phyloP scores from a whole-genome alignment of 2,113 vertebrate species.

The Cariama cristata region DNA sequence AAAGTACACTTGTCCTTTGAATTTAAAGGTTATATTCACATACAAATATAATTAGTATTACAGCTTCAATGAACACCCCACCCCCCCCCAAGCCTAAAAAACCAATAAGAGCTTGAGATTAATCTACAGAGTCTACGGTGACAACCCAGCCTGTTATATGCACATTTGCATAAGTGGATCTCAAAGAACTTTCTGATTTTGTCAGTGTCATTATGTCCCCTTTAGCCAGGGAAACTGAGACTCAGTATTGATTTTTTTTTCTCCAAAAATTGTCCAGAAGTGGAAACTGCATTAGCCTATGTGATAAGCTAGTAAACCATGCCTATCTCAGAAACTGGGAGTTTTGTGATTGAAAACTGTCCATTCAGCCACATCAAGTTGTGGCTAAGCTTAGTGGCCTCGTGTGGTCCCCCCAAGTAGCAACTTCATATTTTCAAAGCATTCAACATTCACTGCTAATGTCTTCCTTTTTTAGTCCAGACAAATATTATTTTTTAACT shows the following conservation, averaged over 20 bases:
- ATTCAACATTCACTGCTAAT: not conserved
- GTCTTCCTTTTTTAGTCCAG: not conserved
- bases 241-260: not conserved
- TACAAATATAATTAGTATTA: not conserved
- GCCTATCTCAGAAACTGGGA: not conserved
- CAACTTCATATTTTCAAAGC: not conserved
- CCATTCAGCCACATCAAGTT: not conserved
- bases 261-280: not conserved
- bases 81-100: not conserved
- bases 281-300: not conserved
- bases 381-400: not conserved
- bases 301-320: not conserved
- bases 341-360: not conserved
- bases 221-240: not conserved
- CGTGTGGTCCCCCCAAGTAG: rapidly evolving
- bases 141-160: not conserved
- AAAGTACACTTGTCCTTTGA: not conserved
- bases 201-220: not conserved
- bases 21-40: not conserved
- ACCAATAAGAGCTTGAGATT: not conserved
- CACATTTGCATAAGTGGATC: not conserved
- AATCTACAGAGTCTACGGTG: not conserved
- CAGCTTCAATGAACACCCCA: not conserved
- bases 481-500: not conserved
- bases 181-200: not conserved